Conservation (phyloP, 2,797 vertebrate species). For the Anguilla megastoma region DNA sequence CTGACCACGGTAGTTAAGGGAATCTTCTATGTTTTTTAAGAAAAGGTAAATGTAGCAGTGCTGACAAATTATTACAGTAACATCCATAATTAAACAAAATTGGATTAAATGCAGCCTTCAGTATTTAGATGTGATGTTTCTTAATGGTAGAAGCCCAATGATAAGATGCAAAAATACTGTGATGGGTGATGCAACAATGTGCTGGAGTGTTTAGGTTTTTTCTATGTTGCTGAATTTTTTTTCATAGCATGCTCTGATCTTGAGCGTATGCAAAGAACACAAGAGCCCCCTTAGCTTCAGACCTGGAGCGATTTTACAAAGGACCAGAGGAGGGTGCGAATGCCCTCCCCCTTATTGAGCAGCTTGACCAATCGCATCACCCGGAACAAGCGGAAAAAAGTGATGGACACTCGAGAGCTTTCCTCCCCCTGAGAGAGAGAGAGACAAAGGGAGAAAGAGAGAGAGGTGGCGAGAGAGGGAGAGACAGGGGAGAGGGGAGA, state of each 20-base stretch:
- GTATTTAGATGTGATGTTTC: no score
- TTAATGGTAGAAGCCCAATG: background rate
- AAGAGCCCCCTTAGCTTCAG: slow-evolving; percentile 40
- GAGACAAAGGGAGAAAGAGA: slow-evolving; percentile 40
- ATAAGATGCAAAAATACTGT: background rate
- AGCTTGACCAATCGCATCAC: slow-evolving; percentile 98
- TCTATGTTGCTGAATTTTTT: background rate
- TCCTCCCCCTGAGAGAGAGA: slow-evolving; percentile 78
- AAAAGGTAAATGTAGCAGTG: no score
- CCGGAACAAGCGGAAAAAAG: slow-evolving; percentile 96
- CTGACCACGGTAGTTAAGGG: no score
- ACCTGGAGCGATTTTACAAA: slow-evolving; percentile 99
- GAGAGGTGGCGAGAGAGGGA: background rate
- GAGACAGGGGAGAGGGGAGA: background rate
- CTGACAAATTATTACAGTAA: no score
- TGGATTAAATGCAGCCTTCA: no score
- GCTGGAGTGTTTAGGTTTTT: background rate
- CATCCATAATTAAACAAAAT: background rate
- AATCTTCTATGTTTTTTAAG: no score
- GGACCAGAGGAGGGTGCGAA: slow-evolving; percentile 93
- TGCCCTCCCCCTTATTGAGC: slow-evolving; percentile 95
- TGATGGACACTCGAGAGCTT: slow-evolving; percentile 95
- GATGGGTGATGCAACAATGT: no score
- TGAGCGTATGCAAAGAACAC: background rate
- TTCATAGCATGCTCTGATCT: background rate